phyloP scores from a whole-genome alignment of 1,140 invertebrate genomes.

The Apis laboriosa region DNA sequence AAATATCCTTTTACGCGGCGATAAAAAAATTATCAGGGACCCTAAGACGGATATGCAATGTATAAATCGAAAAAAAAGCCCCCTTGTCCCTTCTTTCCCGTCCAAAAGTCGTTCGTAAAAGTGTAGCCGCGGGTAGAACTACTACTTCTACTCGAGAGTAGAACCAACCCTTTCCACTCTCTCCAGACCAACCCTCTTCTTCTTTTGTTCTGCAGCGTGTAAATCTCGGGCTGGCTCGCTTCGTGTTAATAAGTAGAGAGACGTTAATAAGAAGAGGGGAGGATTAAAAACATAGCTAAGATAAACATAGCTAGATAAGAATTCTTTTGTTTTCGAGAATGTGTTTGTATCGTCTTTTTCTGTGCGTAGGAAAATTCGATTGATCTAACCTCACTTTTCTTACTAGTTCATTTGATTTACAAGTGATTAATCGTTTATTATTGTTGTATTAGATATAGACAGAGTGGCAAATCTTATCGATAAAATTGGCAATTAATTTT shows the following conservation, averaged over 20 bases:
- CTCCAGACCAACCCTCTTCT: not conserved
- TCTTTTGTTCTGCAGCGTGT: conserved; percentile 50
- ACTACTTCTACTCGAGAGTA: conserved; percentile 54
- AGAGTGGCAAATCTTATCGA: no score
- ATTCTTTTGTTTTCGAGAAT: not conserved
- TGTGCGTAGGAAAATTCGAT: no score
- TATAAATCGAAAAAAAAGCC: conserved; percentile 32
- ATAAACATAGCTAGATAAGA: conserved; percentile 9
- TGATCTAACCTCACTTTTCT: no score
- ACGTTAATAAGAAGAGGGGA: not conserved
- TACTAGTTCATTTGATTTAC: no score
- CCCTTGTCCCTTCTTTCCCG: conserved; percentile 39
- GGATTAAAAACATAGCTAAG: not conserved
- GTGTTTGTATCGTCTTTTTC: no score
- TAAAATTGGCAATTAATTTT: no score
- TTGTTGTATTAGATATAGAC: no score
- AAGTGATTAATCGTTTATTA: no score
- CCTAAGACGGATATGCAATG: no score
- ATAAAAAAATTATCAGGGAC: no score
- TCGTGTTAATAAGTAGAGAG: conserved; percentile 65
- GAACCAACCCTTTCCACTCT: conserved; percentile 63
- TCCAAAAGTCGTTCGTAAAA: conserved; percentile 53
- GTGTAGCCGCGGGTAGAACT: conserved; percentile 60
- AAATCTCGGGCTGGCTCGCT: conserved; percentile 60
- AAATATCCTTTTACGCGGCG: no score